A percentile compares a stretch with the other conserved stretches of the same genome.
phyloP scores from a whole-genome alignment of 2,113 vertebrate genomes.

The Dascyllus trimaculatus region DNA sequence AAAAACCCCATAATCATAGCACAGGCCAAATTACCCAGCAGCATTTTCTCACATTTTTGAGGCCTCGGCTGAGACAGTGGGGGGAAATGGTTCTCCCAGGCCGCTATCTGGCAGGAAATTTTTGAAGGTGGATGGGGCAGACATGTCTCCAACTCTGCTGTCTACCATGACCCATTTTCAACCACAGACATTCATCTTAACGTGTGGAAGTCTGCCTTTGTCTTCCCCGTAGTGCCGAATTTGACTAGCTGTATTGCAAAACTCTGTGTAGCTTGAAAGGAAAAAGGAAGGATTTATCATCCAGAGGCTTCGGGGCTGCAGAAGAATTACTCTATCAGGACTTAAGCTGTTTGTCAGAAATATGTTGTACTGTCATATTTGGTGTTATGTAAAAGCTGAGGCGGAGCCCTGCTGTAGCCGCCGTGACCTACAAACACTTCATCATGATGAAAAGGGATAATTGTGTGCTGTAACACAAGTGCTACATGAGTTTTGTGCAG shows the following conservation, averaged over 20 bases:
- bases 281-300: conserved; percentile 28
- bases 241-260: conserved; percentile 9
- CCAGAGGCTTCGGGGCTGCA: neutral
- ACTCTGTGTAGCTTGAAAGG: neutral
- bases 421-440: conserved; percentile 1
- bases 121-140: conserved; percentile 73
- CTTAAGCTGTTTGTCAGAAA: neutral
- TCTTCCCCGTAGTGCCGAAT: conserved; percentile 12
- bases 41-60: conserved; percentile 82
- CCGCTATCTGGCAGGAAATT: conserved; percentile 68
- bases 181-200: conserved; percentile 61
- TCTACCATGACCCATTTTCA: conserved; percentile 47
- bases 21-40: conserved; percentile 77
- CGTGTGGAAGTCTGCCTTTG: conserved; percentile 38
- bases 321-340: conserved; percentile 9
- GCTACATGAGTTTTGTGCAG: too few relatives aligned
- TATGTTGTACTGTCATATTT: conserved; percentile 9
- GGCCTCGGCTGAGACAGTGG: conserved; percentile 65
- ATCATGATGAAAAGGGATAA: conserved; percentile 24
- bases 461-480: too few relatives aligned
- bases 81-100: conserved; percentile 71
- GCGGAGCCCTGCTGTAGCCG: conserved; percentile 16
- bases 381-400: conserved; percentile 19
- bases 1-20: conserved; percentile 79
- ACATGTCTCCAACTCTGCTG: conserved; percentile 54